phyloP scores from a whole-genome alignment of 2,113 vertebrate genomes.

The Pseudorhombus dupliciocellatus region DNA sequence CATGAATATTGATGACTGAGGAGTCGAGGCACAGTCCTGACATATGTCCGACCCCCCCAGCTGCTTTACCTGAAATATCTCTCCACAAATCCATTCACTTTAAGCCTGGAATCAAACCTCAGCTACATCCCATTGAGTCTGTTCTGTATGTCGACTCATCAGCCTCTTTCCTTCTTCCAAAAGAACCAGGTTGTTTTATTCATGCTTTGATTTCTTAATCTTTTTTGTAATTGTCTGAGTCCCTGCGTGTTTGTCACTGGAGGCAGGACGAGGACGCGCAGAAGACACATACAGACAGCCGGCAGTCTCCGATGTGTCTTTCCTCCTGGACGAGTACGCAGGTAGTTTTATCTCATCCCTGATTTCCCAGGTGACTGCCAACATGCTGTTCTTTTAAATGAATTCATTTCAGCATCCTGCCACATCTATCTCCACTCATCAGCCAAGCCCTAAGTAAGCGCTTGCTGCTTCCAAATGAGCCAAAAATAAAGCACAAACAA shows the following conservation, averaged over 20 bases:
- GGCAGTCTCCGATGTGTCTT: slow-evolving; percentile 19
- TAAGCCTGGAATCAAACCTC: background rate
- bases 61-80: background rate
- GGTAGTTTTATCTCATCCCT: slow-evolving; percentile 49
- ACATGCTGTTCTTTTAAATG: slow-evolving; percentile 36
- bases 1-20: background rate
- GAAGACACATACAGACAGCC: too few relatives aligned
- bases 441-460: slow-evolving; percentile 19
- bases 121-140: background rate
- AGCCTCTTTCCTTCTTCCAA: background rate
- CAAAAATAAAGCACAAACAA: slow-evolving; percentile 37
- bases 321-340: slow-evolving; percentile 24
- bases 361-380: slow-evolving; percentile 45
- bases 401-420: slow-evolving; percentile 43
- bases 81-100: background rate
- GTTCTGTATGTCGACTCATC: too few relatives aligned
- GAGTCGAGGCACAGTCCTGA: too few relatives aligned
- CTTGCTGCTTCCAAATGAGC: slow-evolving; percentile 38
- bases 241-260: slow-evolving; percentile 11
- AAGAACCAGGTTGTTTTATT: slow-evolving; percentile 1
- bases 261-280: too few relatives aligned
- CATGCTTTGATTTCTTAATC: background rate
- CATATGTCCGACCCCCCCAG: background rate
- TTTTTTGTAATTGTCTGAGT: slow-evolving; percentile 8
- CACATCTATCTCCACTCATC: slow-evolving; percentile 42